Evolutionary conservation across 2,113 vertebrate species (phyloP), one percentile per base, ranked within the genome.

Genomic region (Syrmaticus mikado): DNA sequence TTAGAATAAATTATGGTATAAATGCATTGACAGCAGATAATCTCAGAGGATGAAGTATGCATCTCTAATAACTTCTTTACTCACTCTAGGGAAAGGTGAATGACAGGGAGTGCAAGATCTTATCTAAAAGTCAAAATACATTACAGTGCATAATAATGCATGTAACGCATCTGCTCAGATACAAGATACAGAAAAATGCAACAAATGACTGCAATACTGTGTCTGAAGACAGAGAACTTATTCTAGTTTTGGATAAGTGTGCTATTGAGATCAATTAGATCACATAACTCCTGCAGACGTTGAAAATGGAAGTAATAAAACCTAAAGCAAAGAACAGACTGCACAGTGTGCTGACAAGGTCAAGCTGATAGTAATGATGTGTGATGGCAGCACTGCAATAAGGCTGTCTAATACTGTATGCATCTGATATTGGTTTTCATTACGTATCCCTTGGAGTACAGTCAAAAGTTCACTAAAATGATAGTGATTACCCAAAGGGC

Each of bases 371-470:
- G 79, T 90, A 96, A 96, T 94, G 91, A 94, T 91, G 72, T 89
- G 93, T 87, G 87, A 87, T 95, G 74, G 90, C 74, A 96, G 88
- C 58, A 64, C 77, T 76, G 77, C 93, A 95, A 94, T 95, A 92
- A 93, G 84, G 76, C 85, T 96, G 91, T 90, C 85, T 94, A 66
- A 93, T 92, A 86, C 27, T 92, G 75, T 86, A 84, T 91, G 92
- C 93, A 94, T 96, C 91, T 93, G 91, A 93, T 97, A 97, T 46
- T 94, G 93, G 43, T 91, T 95, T 96, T 96, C 93, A 95, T 96
- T 96, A 92, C 87, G 61, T 83, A 84, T 86, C 82, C 87, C 72
- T 76, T 87, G 70, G 76, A 92, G 84, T 85, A 87, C 72, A 94
- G 89, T 80, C 75, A 82, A 58, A 91, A 91, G 60, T 73, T 93